Evolutionary conservation across 2,888 invertebrate species (phyloP).

Genomic region (Andricus quercusramuli): DNA sequence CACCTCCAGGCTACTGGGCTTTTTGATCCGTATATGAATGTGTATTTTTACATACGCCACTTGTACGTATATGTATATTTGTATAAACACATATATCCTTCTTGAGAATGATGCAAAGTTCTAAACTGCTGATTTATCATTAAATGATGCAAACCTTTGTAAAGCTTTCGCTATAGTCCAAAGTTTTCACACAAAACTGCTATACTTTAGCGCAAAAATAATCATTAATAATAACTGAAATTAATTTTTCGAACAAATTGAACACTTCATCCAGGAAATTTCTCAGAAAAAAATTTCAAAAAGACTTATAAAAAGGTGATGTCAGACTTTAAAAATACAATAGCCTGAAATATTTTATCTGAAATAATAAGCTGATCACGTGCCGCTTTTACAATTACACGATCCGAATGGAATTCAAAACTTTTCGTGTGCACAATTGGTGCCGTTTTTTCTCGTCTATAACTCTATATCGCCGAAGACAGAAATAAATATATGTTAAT

Average conservation of each 20-base stretch:
- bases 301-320: not conserved
- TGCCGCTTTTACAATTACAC: not conserved
- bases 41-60: not conserved
- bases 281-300: not conserved
- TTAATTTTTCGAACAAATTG: not conserved
- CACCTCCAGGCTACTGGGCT: slow-evolving; percentile 40
- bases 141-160: slow-evolving; percentile 32
- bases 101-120: slow-evolving; percentile 30
- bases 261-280: not conserved
- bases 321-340: not conserved
- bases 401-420: not conserved
- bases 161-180: not conserved
- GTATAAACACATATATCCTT: too few relatives aligned
- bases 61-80: not conserved
- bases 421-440: not conserved
- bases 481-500: not conserved
- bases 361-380: not conserved
- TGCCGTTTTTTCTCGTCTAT: not conserved
- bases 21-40: not conserved
- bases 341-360: not conserved
- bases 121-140: slow-evolving; percentile 16
- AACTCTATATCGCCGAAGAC: not conserved
- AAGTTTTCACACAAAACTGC: not conserved
- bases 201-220: not conserved
- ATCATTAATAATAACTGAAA: not conserved